phyloP scores from a whole-genome alignment of 2,797 vertebrate genomes.

The Ataeniobius toweri region DNA sequence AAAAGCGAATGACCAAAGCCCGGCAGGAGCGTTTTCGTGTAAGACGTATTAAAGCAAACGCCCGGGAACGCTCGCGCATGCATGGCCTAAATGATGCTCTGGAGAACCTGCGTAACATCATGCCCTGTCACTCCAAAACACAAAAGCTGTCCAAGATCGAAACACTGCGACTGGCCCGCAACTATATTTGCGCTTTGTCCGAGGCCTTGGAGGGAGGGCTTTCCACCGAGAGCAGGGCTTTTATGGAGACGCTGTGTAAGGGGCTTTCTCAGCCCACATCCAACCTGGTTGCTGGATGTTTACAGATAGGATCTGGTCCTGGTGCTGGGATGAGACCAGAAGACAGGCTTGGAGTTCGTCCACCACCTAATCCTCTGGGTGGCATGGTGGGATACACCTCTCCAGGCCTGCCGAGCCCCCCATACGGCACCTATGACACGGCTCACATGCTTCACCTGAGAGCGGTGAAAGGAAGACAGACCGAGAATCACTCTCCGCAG shows the following conservation, averaged over 20 bases:
- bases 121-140: slow-evolving; percentile 98
- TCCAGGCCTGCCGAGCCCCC: slow-evolving; percentile 91
- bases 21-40: slow-evolving; percentile 91
- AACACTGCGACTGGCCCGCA: slow-evolving; percentile 91
- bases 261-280: slow-evolving; percentile 96
- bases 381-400: slow-evolving; percentile 85
- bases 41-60: slow-evolving; percentile 91
- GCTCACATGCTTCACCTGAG: slow-evolving; percentile 90
- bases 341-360: slow-evolving; percentile 80
- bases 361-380: slow-evolving; percentile 47
- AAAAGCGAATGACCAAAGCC: slow-evolving; percentile 96
- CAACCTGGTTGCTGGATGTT: slow-evolving; percentile 92
- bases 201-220: slow-evolving; percentile 91
- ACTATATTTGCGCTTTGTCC: slow-evolving; percentile 97
- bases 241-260: slow-evolving; percentile 95
- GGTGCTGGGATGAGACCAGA: slow-evolving; percentile 82
- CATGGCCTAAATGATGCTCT: slow-evolving; percentile 94
- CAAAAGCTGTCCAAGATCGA: slow-evolving; percentile 98
- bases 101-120: slow-evolving; percentile 91
- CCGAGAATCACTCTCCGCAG: slow-evolving; percentile 84
- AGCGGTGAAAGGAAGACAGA: slow-evolving; percentile 85
- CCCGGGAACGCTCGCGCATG: slow-evolving; percentile 92
- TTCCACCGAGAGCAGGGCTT: slow-evolving; percentile 87
- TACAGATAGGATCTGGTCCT: slow-evolving; percentile 85
- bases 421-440: slow-evolving; percentile 90